A percentile compares a stretch with the other conserved stretches of the same genome.
Conservation (phyloP, 2,888 invertebrate species). For the Unio delphinus region DNA sequence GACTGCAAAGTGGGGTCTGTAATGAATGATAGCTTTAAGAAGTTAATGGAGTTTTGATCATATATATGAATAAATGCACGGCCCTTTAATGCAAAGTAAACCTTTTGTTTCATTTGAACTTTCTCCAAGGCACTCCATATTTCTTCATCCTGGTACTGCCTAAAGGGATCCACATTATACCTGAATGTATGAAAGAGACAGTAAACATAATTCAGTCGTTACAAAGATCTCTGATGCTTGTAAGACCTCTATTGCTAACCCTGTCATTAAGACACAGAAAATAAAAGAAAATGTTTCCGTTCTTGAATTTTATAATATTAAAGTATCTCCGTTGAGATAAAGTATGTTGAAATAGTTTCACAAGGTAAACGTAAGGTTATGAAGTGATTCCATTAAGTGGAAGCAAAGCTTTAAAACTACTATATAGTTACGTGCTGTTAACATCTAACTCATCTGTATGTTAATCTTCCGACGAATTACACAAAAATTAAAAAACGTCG, state of each 20-base stretch:
- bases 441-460: not conserved
- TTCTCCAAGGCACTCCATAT: constrained; percentile 66
- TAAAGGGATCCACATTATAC: constrained; percentile 68
- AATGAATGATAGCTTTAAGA: too few relatives aligned
- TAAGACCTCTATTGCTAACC: too few relatives aligned
- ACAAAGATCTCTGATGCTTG: too few relatives aligned
- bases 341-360: not conserved
- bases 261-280: too few relatives aligned
- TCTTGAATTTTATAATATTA: too few relatives aligned
- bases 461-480: not conserved
- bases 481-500: too few relatives aligned
- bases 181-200: constrained; percentile 28
- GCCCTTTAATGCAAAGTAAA: constrained; percentile 43
- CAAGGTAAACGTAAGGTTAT: too few relatives aligned
- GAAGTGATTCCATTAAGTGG: not conserved
- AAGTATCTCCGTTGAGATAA: not conserved
- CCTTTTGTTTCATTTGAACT: constrained; percentile 68
- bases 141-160: constrained; percentile 55
- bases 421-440: not conserved
- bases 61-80: too few relatives aligned
- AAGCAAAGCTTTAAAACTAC: not conserved
- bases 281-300: too few relatives aligned
- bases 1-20: too few relatives aligned
- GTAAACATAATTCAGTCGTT: not conserved
- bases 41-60: too few relatives aligned